phyloP scores from a whole-genome alignment of 2,113 vertebrate species.

The Indri indri region DNA sequence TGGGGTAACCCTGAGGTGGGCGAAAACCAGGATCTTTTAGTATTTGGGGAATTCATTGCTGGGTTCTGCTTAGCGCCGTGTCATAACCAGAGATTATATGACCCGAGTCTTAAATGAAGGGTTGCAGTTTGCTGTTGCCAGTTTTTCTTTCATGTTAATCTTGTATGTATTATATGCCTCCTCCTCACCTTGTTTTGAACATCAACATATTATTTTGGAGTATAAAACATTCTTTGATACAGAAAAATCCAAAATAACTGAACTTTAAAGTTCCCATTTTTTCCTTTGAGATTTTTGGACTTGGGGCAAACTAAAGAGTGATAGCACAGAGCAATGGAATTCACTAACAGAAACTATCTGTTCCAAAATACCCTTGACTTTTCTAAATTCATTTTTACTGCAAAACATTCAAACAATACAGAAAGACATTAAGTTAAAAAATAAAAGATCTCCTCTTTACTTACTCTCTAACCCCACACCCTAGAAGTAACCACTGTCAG shows the following conservation, averaged over 20 bases:
- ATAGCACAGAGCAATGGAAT: neutral
- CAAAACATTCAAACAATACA: neutral
- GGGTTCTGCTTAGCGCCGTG: neutral
- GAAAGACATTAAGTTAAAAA: constrained; percentile 25
- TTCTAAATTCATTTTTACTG: constrained; percentile 9
- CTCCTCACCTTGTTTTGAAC: neutral
- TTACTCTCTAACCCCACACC: neutral
- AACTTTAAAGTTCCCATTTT: constrained; percentile 43
- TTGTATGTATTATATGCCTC: neutral
- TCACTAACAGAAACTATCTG: neutral
- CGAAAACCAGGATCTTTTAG: neutral
- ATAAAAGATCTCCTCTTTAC: neutral
- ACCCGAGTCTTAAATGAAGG: constrained; percentile 8
- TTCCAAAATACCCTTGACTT: constrained; percentile 2
- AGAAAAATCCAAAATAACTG: constrained; percentile 38
- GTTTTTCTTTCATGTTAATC: neutral
- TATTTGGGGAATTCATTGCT: neutral
- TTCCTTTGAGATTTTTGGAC: constrained; percentile 17
- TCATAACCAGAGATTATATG: neutral
- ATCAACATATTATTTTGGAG: neutral
- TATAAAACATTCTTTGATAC: constrained; percentile 27
- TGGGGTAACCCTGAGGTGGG: neutral
- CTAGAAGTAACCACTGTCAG: neutral
- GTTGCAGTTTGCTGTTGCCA: neutral
- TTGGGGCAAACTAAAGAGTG: neutral